Base-by-base conservation (phyloP, 2,113 vertebrate genomes). In the Rhinoptilus africanus region DNA sequence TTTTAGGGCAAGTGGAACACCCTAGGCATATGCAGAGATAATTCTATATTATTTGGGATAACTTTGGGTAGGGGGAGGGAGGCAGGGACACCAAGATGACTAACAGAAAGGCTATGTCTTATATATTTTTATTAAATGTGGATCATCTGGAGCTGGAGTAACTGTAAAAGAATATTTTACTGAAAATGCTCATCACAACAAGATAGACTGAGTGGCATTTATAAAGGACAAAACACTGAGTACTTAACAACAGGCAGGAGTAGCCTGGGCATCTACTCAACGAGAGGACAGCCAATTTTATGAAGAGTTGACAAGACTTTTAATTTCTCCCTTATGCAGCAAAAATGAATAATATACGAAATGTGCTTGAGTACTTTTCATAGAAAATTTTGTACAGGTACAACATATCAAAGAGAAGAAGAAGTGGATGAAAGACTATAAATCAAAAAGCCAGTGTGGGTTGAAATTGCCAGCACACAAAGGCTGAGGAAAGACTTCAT, bases 81-180 rank as follows among this genome's bases (percentile, higher is more conserved):
- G 39, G 18, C 6, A 22, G 3, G 14, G 2, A 22, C 43, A 43
- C 6, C 9, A 18, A 43, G 9, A 19, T 0, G 3, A 37, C 14
- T 73, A 14, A 35, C 13, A 56, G 41, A n/a, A 28, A 34, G 3
- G 6, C 30, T 64, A 32, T 43, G 27, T 72, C 79, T 73, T 17
- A 1, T 17, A 5, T 37, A 8, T 20, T 37, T 37, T 30, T 27
- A 67, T 59, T 35, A 63, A 26, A 50, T 10, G 9, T 4, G 78
- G 37, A 18, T 26, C 4, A 15, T 8, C 23, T n/a, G 47, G 15
- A 62, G 8, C 39, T 60, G 28, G 30, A 53, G 24, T 47, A 74
- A 32, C 4, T 11, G 18, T 14, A 7, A 53, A 47, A 23, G 12
- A 59, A 45, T 16, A 45, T 30, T 78, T 78, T 51, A 53, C 27